Base-by-base conservation (phyloP, 2,797 vertebrate genomes). In the Xiphophorus birchmanni region DNA sequence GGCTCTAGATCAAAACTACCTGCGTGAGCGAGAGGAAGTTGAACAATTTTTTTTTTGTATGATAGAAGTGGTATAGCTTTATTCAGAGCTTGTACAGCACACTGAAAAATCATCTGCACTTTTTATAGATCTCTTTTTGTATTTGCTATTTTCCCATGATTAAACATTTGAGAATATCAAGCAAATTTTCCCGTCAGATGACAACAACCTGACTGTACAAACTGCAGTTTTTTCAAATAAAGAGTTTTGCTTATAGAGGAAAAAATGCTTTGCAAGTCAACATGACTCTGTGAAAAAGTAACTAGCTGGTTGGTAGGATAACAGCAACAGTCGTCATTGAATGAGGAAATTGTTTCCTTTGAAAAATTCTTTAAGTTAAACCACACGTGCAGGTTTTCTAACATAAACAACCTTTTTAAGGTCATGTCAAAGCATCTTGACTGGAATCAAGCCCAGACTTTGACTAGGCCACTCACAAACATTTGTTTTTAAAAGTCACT, bases 1-100 rank as follows among this genome's bases (percentile, higher is more conserved):
- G 76, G 13, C 79, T 86, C 63, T 88, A 82, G 75, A 86, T 82
- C 72, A 47, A 76, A 84, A 72, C 52, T 75, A 75, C 11, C n/a
- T 50, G 78, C 82, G 72, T 82, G 75, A 75, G 48, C 60, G 65
- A 54, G 42, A 35, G 26, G 65, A 84, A 78, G 42, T 77, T 74
- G 56, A 80, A 89, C 63, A 77, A 2, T 23, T 9, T 23, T 52
- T 8, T 26, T 1, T 32, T 75, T 56, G 71, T 84, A 74, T 84
- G 73, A 79, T 81, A 84, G 81, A 72, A 71, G 47, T 71, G 65
- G 71, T 72, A 80, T 48, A 29, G 72, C 44, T 86, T 85, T 74
- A 85, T 82, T 40, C 78, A 40, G 48, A 76, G 32, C 75, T 67
- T 74, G 44, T 73, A 75, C 78, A 86, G 77, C 18, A 75, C 42